Base-by-base conservation (phyloP, 2,113 vertebrate species). In the Pelmatolapia mariae region DNA sequence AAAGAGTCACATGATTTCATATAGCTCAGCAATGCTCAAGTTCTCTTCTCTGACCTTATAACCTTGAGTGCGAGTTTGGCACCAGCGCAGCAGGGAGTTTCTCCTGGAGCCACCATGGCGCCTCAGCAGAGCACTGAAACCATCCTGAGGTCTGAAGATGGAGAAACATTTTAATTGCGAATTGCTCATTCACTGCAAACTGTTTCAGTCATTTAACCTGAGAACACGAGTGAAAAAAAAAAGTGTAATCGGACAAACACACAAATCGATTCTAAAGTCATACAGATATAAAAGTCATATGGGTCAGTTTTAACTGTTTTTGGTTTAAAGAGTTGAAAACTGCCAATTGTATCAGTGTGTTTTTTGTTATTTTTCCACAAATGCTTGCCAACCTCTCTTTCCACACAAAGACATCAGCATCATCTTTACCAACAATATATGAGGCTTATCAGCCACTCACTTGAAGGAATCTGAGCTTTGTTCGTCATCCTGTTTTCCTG, bases 11-110 rank as follows among this genome's bases (percentile, higher is more conserved):
- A 15, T 36, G 47, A 29, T 18, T 76, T 6, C n/a, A 68, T 29
- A 33, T 26, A 50, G 57, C 15, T 59, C 16, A 43, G n/a, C 13
- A 5, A 43, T 33, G 2, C 2, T 15, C 6, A 26, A 40, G 24
- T 3, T 18, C 4, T 36, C 40, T 11, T 29, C 7, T 84, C 87
- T 90, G 6, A 97, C 96, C 95, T 96, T 90, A 40, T 97, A 97
- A 54, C 95, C 95, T 83, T 93, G 87, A 9, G 96, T 97, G 12
- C 91, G 92, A 81, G 79, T 94, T 78, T 97, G 96, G 82, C 95
- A 95, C 96, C 96, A 97, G 83, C 93, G 94, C 82, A 97, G 94
- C 84, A 97, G 89, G 8, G 96, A 95, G 81, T 96, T 96, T 54
- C 96, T 94, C 24, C 94, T 96, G 83, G 96, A 96, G 80, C 96